Conservation (phyloP, 2,888 invertebrate species). For the Polymixis lichenea region DNA sequence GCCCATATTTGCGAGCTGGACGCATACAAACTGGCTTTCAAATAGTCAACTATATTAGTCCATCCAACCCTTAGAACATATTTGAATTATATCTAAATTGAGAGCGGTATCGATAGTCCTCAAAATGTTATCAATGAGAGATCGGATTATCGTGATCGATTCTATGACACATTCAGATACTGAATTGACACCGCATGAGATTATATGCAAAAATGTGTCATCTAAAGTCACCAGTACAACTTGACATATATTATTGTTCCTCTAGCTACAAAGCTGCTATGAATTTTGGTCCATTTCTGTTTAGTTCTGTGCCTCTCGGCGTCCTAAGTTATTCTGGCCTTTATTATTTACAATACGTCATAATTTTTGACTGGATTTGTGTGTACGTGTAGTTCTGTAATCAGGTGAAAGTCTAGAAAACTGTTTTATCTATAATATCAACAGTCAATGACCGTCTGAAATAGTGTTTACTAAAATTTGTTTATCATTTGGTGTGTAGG, state of each 20-base stretch:
- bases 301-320: background rate
- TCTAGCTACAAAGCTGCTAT: background rate
- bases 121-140: slow-evolving; percentile 5
- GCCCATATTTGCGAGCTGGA: too few species aligned
- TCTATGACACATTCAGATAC: slow-evolving; percentile 16
- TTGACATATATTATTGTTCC: background rate
- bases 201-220: slow-evolving; percentile 17
- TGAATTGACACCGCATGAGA: slow-evolving; percentile 7
- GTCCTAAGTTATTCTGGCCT: background rate
- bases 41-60: too few species aligned
- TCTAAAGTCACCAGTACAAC: background rate
- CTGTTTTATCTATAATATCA: slow-evolving; percentile 20
- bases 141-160: slow-evolving; percentile 22
- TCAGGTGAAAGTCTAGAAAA: slow-evolving; percentile 46
- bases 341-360: background rate
- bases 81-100: too few species aligned
- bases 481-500: slow-evolving; percentile 44
- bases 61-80: too few species aligned
- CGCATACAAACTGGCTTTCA: too few species aligned
- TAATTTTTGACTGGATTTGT: background rate
- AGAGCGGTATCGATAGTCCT: background rate
- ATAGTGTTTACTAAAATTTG: slow-evolving; percentile 48
- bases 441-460: slow-evolving; percentile 54
- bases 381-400: slow-evolving; percentile 3
- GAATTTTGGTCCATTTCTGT: background rate